Conservation (phyloP, 1,140 invertebrate genomes). For the Drosophila dunni region DNA sequence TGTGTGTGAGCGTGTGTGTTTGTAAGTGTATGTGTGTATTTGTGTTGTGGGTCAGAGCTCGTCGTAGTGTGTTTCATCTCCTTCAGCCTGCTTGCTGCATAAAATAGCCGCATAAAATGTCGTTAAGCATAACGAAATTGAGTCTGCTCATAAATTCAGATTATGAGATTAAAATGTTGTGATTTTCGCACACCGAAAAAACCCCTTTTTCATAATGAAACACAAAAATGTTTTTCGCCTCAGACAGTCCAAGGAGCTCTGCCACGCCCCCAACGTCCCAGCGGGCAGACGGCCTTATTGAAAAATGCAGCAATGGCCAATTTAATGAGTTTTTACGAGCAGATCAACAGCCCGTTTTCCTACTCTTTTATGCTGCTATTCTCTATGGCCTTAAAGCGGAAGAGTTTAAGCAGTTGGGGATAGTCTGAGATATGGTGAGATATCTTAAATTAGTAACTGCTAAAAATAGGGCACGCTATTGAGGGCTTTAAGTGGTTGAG, state of each 20-base stretch:
- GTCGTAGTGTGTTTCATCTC: constrained; percentile 39
- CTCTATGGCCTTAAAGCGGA: constrained; percentile 40
- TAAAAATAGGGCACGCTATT: constrained; percentile 1
- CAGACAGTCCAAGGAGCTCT: neutral
- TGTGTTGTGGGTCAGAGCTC: constrained; percentile 4
- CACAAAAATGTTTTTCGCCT: constrained; percentile 23
- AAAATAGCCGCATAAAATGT: constrained; percentile 83
- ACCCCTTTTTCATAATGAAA: constrained; percentile 71
- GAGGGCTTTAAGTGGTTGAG: neutral
- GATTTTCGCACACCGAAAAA: constrained; percentile 69
- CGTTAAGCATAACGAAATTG: constrained; percentile 83
- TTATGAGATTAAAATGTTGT: constrained; percentile 83
- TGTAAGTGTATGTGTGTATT: constrained; percentile 11
- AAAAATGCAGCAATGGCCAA: constrained; percentile 57
- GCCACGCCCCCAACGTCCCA: neutral
- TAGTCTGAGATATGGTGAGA: constrained; percentile 4
- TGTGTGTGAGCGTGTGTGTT: constrained; percentile 16
- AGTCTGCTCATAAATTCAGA: constrained; percentile 83
- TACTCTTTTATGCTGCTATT: neutral
- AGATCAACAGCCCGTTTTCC: constrained; percentile 11
- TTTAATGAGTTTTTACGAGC: constrained; percentile 51
- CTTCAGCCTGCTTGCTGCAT: constrained; percentile 62
- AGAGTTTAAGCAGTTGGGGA: constrained; percentile 52
- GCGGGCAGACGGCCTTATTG: constrained; percentile 37
- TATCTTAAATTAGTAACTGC: neutral